phyloP scores from a whole-genome alignment of 2,797 vertebrate genomes.

The Cetoscarus ocellatus region DNA sequence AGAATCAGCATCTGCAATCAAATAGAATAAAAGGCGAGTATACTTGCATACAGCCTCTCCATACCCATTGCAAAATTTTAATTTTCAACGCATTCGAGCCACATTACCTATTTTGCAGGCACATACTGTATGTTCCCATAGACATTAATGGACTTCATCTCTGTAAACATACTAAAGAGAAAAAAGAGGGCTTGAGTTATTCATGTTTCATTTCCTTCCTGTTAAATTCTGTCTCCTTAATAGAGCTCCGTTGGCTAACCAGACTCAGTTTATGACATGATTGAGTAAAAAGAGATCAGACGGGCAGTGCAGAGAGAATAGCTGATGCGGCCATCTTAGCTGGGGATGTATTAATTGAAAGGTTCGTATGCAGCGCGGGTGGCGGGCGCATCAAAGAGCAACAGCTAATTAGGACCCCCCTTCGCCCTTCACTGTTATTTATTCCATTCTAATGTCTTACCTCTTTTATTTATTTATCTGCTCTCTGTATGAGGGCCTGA shows the following conservation, averaged over 20 bases:
- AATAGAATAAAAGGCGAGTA: too few species aligned
- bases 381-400: constrained; percentile 82
- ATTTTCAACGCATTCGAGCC: too few species aligned
- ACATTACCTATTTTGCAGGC: too few species aligned
- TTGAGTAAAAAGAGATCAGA: constrained; percentile 70
- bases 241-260: constrained; percentile 77
- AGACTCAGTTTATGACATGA: constrained; percentile 74
- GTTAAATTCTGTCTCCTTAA: constrained; percentile 70
- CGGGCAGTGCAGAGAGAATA: constrained; percentile 69
- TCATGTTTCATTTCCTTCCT: constrained; percentile 26
- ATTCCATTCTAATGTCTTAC: constrained; percentile 76
- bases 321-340: constrained; percentile 81
- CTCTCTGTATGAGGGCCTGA: constrained; percentile 46
- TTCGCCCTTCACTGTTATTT: constrained; percentile 73
- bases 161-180: too few species aligned
- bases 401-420: constrained; percentile 82
- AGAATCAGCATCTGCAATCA: too few species aligned
- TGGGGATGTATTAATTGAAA: constrained; percentile 82
- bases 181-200: too few species aligned
- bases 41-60: too few species aligned
- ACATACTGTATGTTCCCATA: too few species aligned
- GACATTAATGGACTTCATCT: too few species aligned
- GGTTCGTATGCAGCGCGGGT: constrained; percentile 74
- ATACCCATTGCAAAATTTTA: too few species aligned
- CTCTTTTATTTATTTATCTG: constrained; percentile 75